These are phyloP conservation scores for Actias luna DNA, from an alignment of 2,888 invertebrate species.

Conservation along the genomic window DNA sequence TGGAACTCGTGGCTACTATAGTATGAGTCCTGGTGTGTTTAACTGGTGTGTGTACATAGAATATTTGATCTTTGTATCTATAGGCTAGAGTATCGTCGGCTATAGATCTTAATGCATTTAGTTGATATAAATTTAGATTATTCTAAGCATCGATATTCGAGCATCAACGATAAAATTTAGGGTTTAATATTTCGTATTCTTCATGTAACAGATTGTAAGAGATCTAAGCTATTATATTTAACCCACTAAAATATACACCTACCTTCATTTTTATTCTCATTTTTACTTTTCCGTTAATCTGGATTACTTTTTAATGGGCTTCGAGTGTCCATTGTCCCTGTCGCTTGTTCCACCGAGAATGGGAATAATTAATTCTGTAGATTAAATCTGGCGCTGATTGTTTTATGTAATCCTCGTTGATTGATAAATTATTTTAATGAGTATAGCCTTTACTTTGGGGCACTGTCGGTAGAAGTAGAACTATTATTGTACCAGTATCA, in stretches of 20 bases:
- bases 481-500: too few species aligned
- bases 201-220: background rate
- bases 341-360: constrained; percentile 1
- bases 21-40: too few species aligned
- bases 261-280: background rate
- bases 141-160: too few species aligned
- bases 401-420: constrained; percentile 6
- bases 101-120: too few species aligned
- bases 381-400: constrained; percentile 6
- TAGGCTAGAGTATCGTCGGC: too few species aligned
- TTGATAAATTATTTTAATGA: constrained; percentile 7
- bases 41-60: too few species aligned
- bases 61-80: too few species aligned
- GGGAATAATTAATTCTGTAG: constrained; percentile 3
- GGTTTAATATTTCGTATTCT: too few species aligned
- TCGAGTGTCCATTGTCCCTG: constrained; percentile 1
- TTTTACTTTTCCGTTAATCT: constrained; percentile 4
- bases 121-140: too few species aligned
- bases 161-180: too few species aligned
- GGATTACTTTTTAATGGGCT: constrained; percentile 8
- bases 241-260: background rate
- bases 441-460: background rate
- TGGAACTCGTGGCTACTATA: too few species aligned
- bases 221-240: background rate
- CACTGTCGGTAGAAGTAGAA: too few species aligned